Evolutionary conservation across 2,797 vertebrate genomes (phyloP), one percentile per base, ranked within the genome.

Genomic region (Pachyuromys duprasi): DNA sequence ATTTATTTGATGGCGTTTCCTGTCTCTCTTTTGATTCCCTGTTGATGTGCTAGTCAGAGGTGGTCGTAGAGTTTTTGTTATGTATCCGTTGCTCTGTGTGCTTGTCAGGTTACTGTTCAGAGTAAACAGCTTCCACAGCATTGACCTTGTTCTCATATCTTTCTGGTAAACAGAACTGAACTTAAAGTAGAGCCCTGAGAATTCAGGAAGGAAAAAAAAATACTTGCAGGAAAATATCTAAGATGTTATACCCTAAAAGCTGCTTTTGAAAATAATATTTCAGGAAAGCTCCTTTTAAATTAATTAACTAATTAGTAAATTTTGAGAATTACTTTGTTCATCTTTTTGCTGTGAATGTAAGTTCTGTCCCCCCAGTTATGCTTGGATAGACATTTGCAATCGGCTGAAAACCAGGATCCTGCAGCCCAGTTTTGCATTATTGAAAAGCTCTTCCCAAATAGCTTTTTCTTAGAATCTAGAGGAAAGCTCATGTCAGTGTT

Each of bases 141-240:
- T 20, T 79, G 91, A 95, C 83, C 22, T 81, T 31, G 72, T 86
- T 96, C 67, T 95, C 79, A 80, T 91, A 90, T 95, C 90, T 92
- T 97, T 88, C 65, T 89, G 20, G 74, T 95, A 80, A 81, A 62
- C 89, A 96, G 90, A 97, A 89, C 92, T 94, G 97, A 97, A 97
- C 20, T 33, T 86, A 57, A 39, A 22, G 49, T 22, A 96, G 70
- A 95, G 33, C 70, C 33, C 45, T 69, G 76, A 90, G 75, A 96
- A 62, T 93, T 93, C 92, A 97, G 57, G 88, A 86, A 90, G 78
- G 45, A 84, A 81, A 90, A 78, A 80, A 88, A 84, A 96, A 62
- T 93, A 91, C 20, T 22, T 80, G 76, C 91, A 72, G 97, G 70
- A 95, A 97, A 97, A 62, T 84, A 69, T 80, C 95, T 95, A 83